Evolutionary conservation across 23 tunicate genomes (phyloP).

Genomic region (Trididemnum clinides): DNA sequence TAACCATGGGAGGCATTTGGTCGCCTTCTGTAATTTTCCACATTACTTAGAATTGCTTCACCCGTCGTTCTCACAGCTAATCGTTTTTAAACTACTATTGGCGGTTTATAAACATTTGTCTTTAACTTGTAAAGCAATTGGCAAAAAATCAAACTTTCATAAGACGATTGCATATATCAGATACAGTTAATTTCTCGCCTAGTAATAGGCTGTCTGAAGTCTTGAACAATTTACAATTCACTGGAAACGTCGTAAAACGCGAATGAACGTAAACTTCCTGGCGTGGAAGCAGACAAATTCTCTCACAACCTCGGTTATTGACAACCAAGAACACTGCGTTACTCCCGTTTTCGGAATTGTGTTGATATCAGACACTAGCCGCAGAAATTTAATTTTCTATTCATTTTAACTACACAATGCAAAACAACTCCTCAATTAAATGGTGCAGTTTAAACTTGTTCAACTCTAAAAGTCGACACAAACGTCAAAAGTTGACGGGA

Average conservation of each 20-base stretch:
- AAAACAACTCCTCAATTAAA: too few relatives aligned
- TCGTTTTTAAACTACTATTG: too few relatives aligned
- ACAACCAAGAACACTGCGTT: not conserved
- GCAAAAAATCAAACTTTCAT: not conserved
- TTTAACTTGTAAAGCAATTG: not conserved
- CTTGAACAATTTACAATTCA: not conserved
- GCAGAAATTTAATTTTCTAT: constrained; percentile 20
- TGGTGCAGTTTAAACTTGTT: too few relatives aligned
- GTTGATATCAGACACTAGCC: not conserved
- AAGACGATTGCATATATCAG: not conserved
- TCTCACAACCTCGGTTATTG: not conserved
- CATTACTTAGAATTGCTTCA: too few relatives aligned
- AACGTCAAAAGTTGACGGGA: too few relatives aligned
- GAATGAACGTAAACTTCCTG: too few relatives aligned
- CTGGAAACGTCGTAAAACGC: not conserved
- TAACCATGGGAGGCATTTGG: not conserved
- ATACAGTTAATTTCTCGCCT: not conserved
- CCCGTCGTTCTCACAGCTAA: too few relatives aligned
- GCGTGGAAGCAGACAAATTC: not conserved
- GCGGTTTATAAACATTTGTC: too few relatives aligned
- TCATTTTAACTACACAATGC: not conserved
- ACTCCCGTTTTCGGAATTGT: not conserved
- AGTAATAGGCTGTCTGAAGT: not conserved
- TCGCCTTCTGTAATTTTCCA: not conserved
- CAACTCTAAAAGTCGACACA: too few relatives aligned